Evolutionary conservation across 2,888 invertebrate genomes (phyloP).

Genomic region (Drosophila maculinotata): DNA sequence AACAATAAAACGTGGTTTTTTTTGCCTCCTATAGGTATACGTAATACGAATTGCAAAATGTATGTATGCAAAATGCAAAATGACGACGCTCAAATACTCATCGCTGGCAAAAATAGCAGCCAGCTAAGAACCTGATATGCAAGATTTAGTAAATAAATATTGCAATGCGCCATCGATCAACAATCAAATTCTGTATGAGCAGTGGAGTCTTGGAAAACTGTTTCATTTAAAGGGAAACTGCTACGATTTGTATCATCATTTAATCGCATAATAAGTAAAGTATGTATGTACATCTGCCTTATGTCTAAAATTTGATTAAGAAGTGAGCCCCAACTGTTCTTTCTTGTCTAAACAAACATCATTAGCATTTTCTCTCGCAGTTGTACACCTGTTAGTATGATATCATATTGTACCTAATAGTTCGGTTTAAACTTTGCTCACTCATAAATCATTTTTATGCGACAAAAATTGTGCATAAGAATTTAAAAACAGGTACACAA

Average conservation of each 20-base stretch:
- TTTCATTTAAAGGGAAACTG: too few species aligned
- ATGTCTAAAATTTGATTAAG: too few species aligned
- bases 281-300: too few species aligned
- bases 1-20: constrained; percentile 1
- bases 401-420: constrained; percentile 1
- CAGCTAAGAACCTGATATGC: constrained; percentile 7
- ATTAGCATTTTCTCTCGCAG: neutral
- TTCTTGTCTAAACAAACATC: neutral
- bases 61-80: constrained; percentile 15
- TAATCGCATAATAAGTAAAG: too few species aligned
- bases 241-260: too few species aligned
- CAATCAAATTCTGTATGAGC: neutral
- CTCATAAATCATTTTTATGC: neutral
- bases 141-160: neutral
- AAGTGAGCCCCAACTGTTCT: too few species aligned
- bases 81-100: constrained; percentile 19
- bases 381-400: neutral
- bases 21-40: too few species aligned
- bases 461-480: neutral
- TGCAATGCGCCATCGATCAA: constrained; percentile 6
- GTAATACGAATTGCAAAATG: neutral
- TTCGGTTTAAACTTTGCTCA: neutral
- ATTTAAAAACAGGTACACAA: neutral
- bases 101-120: constrained; percentile 5
- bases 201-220: too few species aligned